Percentiles rank a stretch among this genome's conserved stretches.
Conservation (phyloP, 2,888 invertebrate genomes). For the Yponomeuta sedellus region DNA sequence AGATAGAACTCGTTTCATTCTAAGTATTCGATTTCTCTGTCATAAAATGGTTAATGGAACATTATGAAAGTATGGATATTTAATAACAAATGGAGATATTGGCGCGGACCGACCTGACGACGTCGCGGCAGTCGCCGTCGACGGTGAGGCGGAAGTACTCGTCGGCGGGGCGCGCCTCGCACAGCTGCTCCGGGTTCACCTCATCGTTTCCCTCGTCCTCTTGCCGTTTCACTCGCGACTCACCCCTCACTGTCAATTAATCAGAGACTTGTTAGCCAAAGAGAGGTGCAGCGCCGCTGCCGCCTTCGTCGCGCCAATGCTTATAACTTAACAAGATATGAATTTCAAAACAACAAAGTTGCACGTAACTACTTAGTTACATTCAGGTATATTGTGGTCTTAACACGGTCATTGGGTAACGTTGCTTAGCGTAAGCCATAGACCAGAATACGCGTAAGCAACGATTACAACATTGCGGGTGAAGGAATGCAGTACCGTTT, state of each 20-base stretch:
- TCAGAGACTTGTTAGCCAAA: not conserved
- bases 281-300: not conserved
- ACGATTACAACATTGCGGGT: constrained; percentile 59
- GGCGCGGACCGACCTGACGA: constrained; percentile 84
- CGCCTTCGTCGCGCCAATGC: not conserved
- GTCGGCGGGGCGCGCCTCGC: constrained; percentile 91
- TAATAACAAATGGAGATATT: no score
- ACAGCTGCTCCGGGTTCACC: constrained; percentile 86
- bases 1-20: constrained; percentile 4
- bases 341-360: constrained; percentile 10
- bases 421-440: constrained; percentile 39
- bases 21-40: constrained; percentile 8
- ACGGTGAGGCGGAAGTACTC: constrained; percentile 92
- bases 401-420: constrained; percentile 62
- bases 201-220: constrained; percentile 81
- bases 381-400: constrained; percentile 16
- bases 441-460: constrained; percentile 31
- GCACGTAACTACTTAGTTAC: not conserved
- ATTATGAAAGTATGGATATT: not conserved
- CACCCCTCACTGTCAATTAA: constrained; percentile 59
- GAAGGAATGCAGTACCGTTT: constrained; percentile 61
- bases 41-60: not conserved
- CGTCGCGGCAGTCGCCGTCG: constrained; percentile 93
- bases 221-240: constrained; percentile 78
- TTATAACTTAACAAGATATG: not conserved